phyloP scores from a whole-genome alignment of 1,140 invertebrate species.

The Chironomus striatipennis region DNA sequence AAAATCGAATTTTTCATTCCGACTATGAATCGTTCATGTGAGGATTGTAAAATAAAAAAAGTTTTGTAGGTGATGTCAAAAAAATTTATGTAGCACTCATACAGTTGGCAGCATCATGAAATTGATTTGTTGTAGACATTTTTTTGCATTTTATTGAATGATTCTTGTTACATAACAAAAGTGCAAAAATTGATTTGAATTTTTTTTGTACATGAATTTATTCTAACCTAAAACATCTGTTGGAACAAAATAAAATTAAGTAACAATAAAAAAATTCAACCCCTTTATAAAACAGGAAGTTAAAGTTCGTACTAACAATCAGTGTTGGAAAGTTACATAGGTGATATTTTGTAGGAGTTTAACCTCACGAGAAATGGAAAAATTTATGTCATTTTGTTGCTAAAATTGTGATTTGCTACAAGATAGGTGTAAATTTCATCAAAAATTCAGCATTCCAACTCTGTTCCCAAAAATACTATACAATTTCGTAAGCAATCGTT shows the following conservation, averaged over 20 bases:
- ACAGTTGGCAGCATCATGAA: background rate
- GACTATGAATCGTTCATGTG: background rate
- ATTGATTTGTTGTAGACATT: background rate
- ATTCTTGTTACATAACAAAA: background rate
- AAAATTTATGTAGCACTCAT: background rate
- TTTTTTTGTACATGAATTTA: background rate
- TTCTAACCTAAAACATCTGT: background rate
- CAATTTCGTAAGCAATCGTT: background rate
- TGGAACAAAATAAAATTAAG: background rate
- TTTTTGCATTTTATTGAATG: no score
- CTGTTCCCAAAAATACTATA: no score
- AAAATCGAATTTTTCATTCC: background rate
- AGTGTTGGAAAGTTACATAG: no score
- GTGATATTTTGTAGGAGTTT: no score
- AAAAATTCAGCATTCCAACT: no score
- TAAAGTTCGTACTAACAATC: no score
- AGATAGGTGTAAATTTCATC: no score
- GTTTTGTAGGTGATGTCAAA: no score
- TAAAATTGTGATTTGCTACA: no score
- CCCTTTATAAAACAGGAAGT: no score
- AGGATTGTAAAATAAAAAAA: background rate
- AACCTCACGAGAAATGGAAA: no score
- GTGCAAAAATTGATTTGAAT: background rate
- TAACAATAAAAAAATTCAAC: background rate
- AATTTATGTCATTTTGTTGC: no score